Base-by-base conservation (phyloP, 1,140 invertebrate genomes). In the Drosophila grimshawi region DNA sequence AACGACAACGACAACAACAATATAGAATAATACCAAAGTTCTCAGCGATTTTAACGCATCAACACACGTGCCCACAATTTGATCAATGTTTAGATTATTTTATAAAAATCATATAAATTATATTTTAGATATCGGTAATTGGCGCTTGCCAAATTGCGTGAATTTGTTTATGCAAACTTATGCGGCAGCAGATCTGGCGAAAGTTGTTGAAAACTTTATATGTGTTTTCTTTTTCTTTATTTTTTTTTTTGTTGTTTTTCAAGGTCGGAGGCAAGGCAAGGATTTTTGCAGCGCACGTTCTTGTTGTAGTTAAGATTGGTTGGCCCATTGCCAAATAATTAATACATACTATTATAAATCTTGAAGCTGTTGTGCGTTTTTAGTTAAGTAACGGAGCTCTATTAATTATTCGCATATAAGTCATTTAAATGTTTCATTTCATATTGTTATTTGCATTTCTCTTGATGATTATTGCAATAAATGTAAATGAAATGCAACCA, bases 151-250 rank as follows among this genome's bases (percentile, higher is more conserved):
- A 81, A 78, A 76, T 83, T 83, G 19, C 10, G 73, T 67, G 77
- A 80, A 80, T 80, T 88, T 83, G 83, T 88, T 88, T 88, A 80
- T 82, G 78, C 72, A 65, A 86, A 76, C 79, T 80, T 83, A 88
- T 83, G 82, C 76, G 76, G 19, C 39, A 46, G 11, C 19, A 51
- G 62, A 48, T 86, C 61, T 49, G 49, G 78, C 69, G 81, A 86
- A 86, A 85, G 75, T 72, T 74, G 63, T 33, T 72, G 32, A 59
- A 60, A 61, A 49, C 29, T 68, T 29, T 10, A 2, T 56, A 4
- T 7, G 4, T 65, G 4, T 39, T 19, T 6, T 7, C 1, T 46
- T 11, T 5, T 30, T 51, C 57, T 60, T 29, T n/a, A n/a, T n/a
- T 53, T 41, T 76, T 70, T 41, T 78, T 39, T 6, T 46, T 66